Conservation (phyloP, 2,113 vertebrate species). For the Indri indri region DNA sequence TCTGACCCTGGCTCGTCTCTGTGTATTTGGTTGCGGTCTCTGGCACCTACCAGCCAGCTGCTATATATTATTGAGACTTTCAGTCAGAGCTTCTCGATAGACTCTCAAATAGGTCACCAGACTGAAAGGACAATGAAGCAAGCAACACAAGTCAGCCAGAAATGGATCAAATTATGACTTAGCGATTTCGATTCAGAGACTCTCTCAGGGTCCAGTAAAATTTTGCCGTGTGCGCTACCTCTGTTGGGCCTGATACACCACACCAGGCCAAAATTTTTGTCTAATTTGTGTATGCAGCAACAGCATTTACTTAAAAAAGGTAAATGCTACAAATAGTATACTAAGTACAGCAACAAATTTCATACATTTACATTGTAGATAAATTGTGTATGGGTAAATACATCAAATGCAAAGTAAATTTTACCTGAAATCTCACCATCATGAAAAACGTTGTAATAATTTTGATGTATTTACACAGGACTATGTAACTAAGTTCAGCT, state of each 20-base stretch:
- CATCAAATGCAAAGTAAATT: not conserved
- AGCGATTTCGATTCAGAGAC: not conserved
- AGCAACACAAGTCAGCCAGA: accelerated
- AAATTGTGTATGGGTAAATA: not conserved
- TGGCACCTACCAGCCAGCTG: accelerated
- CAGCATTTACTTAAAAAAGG: not conserved
- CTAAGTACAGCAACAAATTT: not conserved
- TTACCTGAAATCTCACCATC: not conserved
- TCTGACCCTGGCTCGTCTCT: not conserved
- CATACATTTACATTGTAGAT: not conserved
- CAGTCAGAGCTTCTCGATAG: too few species aligned
- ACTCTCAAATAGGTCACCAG: not conserved
- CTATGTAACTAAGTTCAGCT: not conserved
- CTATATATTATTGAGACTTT: not conserved
- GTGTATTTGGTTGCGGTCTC: accelerated
- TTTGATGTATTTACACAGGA: not conserved
- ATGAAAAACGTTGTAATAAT: not conserved
- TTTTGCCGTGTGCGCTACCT: not conserved
- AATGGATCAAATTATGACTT: accelerated
- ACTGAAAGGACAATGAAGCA: not conserved
- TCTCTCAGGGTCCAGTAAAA: not conserved
- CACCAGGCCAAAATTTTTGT: too few species aligned
- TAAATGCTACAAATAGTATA: not conserved
- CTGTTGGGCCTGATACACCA: accelerated
- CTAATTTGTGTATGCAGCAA: not conserved